These are phyloP conservation scores for Calephelis nemesis DNA, from an alignment of 1,140 invertebrate species.

Conservation along the genomic window DNA sequence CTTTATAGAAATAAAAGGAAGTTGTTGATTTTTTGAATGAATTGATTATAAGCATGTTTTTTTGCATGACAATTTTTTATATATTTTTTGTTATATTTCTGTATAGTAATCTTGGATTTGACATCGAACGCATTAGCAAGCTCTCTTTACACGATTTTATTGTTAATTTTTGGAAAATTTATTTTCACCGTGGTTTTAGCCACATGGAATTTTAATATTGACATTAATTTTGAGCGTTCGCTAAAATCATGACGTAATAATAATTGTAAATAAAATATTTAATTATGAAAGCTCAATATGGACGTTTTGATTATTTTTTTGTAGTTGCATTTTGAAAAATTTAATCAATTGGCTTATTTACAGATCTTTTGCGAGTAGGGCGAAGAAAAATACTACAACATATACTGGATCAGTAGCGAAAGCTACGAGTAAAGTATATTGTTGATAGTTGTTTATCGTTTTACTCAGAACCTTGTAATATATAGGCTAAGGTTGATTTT, in stretches of 20 bases:
- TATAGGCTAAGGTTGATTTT: conserved; percentile 50
- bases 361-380: conserved; percentile 4
- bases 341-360: conserved; percentile 3
- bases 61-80: conserved; percentile 26
- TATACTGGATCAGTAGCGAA: conserved; percentile 5
- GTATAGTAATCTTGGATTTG: conserved; percentile 12
- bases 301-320: conserved; percentile 21
- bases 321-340: conserved; percentile 25
- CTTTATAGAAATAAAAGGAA: conserved; percentile 12
- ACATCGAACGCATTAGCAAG: conserved; percentile 13
- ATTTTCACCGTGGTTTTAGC: conserved; percentile 6
- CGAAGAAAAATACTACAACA: neutral
- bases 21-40: conserved; percentile 19
- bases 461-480: conserved; percentile 44
- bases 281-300: conserved; percentile 26
- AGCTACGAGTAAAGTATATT: conserved; percentile 50
- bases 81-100: conserved; percentile 22
- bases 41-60: conserved; percentile 25
- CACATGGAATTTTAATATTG: conserved; percentile 18
- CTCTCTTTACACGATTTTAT: conserved; percentile 16
- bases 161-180: conserved; percentile 19
- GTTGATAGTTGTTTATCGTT: conserved; percentile 20
- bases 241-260: conserved; percentile 22
- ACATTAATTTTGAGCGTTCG: conserved; percentile 14
- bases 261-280: conserved; percentile 28